Percentiles rank a stretch among this genome's conserved stretches.
Conservation (phyloP, 2,113 vertebrate genomes). For the Mesocricetus auratus region DNA sequence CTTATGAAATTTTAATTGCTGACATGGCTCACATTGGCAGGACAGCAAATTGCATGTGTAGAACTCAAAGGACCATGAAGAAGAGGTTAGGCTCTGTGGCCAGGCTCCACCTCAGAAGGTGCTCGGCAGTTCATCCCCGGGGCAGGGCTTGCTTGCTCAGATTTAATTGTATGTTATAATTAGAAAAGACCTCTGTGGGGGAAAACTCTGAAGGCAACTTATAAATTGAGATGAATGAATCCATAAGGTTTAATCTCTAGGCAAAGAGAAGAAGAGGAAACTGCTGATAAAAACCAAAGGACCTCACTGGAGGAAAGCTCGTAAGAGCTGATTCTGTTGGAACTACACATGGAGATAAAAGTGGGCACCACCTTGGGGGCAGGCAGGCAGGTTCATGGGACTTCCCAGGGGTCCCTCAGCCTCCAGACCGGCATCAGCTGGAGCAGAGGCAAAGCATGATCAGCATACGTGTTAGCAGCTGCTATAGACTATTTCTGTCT, state of each 20-base stretch:
- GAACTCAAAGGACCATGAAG: slow-evolving; percentile 13
- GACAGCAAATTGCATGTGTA: background rate
- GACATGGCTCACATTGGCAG: slow-evolving; percentile 45
- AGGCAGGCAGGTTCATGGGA: background rate
- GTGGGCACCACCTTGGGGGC: background rate
- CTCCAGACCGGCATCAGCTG: background rate
- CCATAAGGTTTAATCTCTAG: background rate
- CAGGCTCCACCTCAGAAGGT: background rate
- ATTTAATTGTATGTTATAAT: slow-evolving; percentile 47
- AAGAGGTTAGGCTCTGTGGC: slow-evolving; percentile 29
- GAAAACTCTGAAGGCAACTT: background rate
- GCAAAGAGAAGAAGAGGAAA: slow-evolving; percentile 14
- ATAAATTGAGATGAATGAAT: background rate
- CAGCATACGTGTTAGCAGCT: background rate
- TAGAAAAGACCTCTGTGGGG: background rate
- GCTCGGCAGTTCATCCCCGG: background rate
- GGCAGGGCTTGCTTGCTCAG: background rate
- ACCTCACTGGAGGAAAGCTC: background rate
- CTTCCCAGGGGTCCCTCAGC: background rate
- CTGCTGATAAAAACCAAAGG: slow-evolving; percentile 21
- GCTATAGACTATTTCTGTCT: background rate
- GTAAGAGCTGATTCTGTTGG: background rate
- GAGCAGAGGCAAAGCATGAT: background rate
- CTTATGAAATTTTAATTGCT: slow-evolving; percentile 61
- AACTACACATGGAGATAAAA: background rate